Conservation (phyloP, 2,113 vertebrate species). For the Paralichthys olivaceus region DNA sequence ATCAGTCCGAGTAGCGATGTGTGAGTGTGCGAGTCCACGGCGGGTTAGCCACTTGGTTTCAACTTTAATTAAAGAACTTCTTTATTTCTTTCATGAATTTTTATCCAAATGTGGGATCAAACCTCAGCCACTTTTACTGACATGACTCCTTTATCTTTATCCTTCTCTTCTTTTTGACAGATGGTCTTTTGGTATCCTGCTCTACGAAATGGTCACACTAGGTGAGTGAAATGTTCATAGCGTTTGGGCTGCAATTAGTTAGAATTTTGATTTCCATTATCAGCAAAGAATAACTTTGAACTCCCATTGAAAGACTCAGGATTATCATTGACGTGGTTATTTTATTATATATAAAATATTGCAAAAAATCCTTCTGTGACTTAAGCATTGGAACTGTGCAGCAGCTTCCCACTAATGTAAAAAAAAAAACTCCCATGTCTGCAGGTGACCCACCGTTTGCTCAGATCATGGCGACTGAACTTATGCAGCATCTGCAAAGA, state of each 20-base stretch:
- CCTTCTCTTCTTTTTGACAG: conserved; percentile 69
- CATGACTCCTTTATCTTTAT: no score
- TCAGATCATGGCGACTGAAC: conserved; percentile 81
- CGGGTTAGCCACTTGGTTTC: no score
- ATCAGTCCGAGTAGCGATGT: conserved; percentile 84
- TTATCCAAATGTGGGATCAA: background rate
- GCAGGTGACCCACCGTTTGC: conserved; percentile 92
- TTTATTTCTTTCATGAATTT: background rate
- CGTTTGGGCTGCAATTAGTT: no score
- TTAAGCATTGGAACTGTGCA: background rate
- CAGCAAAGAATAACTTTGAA: no score
- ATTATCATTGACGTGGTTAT: no score
- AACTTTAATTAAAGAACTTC: no score
- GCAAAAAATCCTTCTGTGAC: background rate
- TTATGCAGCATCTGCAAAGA: conserved; percentile 89
- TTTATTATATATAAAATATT: no score
- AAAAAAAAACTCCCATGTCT: background rate
- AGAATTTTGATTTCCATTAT: no score
- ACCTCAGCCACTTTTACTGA: background rate
- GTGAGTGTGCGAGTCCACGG: conserved; percentile 75
- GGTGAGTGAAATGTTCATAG: conserved; percentile 79
- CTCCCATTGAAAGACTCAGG: no score
- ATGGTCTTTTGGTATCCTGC: conserved; percentile 94
- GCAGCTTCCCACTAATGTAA: background rate
- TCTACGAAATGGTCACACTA: conserved; percentile 94